A percentile compares a stretch with the other conserved stretches of the same genome.
phyloP scores from a whole-genome alignment of 2,888 invertebrate species.

The Diarsia dahlii region DNA sequence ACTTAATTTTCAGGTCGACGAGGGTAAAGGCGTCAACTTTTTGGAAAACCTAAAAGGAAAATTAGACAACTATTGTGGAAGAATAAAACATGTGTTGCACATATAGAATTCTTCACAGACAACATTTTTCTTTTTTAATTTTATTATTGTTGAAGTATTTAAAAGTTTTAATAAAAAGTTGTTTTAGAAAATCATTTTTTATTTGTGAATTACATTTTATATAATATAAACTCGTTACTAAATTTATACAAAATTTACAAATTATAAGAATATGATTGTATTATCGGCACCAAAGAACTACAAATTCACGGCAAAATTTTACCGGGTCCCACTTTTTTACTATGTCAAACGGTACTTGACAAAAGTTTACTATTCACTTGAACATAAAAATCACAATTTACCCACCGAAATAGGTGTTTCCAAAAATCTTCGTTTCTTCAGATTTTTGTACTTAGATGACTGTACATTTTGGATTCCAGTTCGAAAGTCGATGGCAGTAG shows the following conservation, averaged over 20 bases:
- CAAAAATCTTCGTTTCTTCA: background rate
- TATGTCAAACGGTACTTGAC: background rate
- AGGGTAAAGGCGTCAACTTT: conserved; percentile 52
- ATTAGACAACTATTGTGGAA: conserved; percentile 66
- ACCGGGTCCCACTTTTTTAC: background rate
- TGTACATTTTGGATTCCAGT: conserved; percentile 2
- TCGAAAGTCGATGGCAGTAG: background rate
- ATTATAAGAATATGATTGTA: background rate
- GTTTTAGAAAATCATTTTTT: conserved; percentile 4
- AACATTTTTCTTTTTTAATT: conserved; percentile 3
- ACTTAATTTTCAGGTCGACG: conserved; percentile 62
- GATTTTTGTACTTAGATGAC: background rate
- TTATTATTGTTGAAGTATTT: conserved; percentile 17
- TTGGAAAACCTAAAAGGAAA: conserved; percentile 64
- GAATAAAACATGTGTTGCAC: conserved; percentile 71
- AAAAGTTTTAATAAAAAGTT: conserved; percentile 28
- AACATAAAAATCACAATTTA: background rate
- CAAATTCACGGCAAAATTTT: conserved; percentile 11
- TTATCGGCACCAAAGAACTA: background rate
- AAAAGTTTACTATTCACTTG: background rate
- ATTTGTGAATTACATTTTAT: conserved; percentile 9
- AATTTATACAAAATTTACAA: conserved; percentile 24
- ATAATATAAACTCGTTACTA: conserved; percentile 3
- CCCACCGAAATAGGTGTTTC: background rate
- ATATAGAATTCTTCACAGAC: conserved; percentile 32